A percentile compares a stretch with the other conserved stretches of the same genome.
Evolutionary conservation across 2,113 vertebrate genomes (phyloP).

Genomic region (Mesoclemmys tuberculata): DNA sequence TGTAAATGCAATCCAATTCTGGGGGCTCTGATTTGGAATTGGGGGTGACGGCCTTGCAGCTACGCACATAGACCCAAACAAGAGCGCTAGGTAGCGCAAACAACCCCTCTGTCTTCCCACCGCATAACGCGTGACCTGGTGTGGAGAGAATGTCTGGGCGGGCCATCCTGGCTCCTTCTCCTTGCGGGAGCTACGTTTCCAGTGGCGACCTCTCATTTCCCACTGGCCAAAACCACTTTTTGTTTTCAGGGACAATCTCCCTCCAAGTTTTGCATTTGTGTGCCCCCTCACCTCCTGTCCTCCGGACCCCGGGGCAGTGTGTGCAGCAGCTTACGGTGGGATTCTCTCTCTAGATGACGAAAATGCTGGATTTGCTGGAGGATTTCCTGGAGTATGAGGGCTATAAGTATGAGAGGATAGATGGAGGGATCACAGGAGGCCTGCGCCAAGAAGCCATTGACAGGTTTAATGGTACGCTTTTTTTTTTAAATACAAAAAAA

Average conservation of each 20-base stretch:
- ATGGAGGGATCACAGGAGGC: conserved; percentile 94
- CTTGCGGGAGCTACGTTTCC: background rate
- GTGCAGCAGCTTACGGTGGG: accelerated
- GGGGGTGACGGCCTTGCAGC: accelerated
- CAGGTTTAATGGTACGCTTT: conserved; percentile 91
- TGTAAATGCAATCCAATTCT: background rate
- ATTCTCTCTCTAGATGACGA: conserved; percentile 88
- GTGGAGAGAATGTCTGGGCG: background rate
- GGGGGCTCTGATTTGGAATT: background rate
- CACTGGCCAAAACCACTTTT: background rate
- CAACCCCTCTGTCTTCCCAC: background rate
- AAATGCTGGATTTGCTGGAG: conserved; percentile 98
- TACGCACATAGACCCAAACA: accelerated
- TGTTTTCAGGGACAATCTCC: background rate
- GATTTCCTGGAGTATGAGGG: conserved; percentile 97
- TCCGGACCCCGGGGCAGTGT: accelerated
- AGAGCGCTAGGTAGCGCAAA: accelerated
- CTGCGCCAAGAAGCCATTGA: conserved; percentile 97
- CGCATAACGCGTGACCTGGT: accelerated
- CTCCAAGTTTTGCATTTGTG: background rate
- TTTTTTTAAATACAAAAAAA: too few relatives aligned
- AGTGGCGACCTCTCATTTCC: background rate
- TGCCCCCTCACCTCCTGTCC: background rate
- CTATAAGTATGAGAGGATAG: conserved; percentile 97
- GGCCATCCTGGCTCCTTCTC: background rate